A percentile compares a stretch with the other conserved stretches of the same genome.
Evolutionary conservation across 2,888 invertebrate species (phyloP).

Genomic region (Chromoteleia sp.): DNA sequence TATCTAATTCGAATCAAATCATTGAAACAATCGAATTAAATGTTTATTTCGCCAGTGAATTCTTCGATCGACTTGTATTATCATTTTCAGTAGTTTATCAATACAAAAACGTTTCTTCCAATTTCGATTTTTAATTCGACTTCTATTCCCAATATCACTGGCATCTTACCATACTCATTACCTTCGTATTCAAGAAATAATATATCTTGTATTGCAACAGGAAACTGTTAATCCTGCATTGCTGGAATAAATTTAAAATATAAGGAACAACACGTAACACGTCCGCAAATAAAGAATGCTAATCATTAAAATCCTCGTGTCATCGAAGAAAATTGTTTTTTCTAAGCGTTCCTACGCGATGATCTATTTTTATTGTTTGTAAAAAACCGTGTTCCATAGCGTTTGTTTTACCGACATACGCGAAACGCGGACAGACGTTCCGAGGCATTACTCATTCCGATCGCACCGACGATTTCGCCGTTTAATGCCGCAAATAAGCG

Average conservation of each 20-base stretch:
- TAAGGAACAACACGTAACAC: constrained; percentile 38
- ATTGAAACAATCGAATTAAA: too few species aligned
- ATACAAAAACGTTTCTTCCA: too few species aligned
- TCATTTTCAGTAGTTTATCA: too few species aligned
- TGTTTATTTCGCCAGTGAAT: too few species aligned
- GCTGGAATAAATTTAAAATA: constrained; percentile 24
- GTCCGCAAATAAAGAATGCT: constrained; percentile 40
- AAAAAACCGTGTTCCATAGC: constrained; percentile 47
- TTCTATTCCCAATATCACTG: too few species aligned
- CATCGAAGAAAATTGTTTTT: constrained; percentile 61
- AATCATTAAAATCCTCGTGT: constrained; percentile 58
- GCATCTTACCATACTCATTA: not conserved
- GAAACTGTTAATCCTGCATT: constrained; percentile 32
- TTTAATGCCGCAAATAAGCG: constrained; percentile 33
- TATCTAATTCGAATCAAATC: too few species aligned
- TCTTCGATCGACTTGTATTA: too few species aligned
- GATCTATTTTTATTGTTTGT: constrained; percentile 67
- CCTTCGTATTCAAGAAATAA: not conserved
- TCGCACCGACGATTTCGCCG: constrained; percentile 10
- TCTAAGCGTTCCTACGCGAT: constrained; percentile 27
- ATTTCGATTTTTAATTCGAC: not conserved
- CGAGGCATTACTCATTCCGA: constrained; percentile 40
- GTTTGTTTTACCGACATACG: constrained; percentile 32
- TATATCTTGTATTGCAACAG: not conserved
- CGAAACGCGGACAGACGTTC: constrained; percentile 15